These are phyloP conservation scores for Serranus cabrilla DNA, from an alignment of 2,797 vertebrate genomes.

Conservation along the genomic window DNA sequence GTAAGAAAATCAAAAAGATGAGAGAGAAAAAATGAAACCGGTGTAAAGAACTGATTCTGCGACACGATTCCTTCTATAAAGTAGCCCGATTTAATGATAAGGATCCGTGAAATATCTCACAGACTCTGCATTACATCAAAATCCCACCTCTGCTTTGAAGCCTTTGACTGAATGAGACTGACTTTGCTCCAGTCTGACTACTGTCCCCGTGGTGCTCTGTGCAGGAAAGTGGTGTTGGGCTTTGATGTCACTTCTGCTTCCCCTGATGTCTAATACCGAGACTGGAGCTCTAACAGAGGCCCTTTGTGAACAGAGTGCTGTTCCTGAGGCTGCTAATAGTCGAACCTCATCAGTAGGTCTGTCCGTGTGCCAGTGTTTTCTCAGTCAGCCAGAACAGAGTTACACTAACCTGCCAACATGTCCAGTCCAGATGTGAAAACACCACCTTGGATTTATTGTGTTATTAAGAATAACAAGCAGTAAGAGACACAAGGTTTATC, in stretches of 20 bases:
- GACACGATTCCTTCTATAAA: neutral
- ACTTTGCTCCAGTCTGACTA: constrained; percentile 6
- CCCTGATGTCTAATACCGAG: constrained; percentile 30
- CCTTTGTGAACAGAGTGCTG: constrained; percentile 54
- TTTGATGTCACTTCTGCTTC: constrained; percentile 44
- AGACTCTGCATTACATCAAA: neutral
- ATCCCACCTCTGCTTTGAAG: constrained; percentile 4
- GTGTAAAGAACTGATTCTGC: neutral
- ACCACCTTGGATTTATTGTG: constrained; percentile 63
- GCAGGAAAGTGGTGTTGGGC: constrained; percentile 12
- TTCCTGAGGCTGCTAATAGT: constrained; percentile 40
- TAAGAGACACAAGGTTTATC: constrained; percentile 35
- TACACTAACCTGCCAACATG: constrained; percentile 54
- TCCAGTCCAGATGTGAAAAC: constrained; percentile 74
- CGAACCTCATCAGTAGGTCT: constrained; percentile 38
- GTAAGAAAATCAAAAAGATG: no score
- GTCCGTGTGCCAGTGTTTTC: constrained; percentile 51
- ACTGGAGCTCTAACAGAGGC: constrained; percentile 46
- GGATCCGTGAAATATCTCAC: neutral
- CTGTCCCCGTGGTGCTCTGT: neutral
- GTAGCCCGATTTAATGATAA: constrained; percentile 1
- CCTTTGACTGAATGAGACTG: constrained; percentile 1
- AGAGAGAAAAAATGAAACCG: no score
- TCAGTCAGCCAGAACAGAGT: constrained; percentile 42
- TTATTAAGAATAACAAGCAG: constrained; percentile 56